Conservation (phyloP, 2,113 vertebrate species). For the Agelaius tricolor region DNA sequence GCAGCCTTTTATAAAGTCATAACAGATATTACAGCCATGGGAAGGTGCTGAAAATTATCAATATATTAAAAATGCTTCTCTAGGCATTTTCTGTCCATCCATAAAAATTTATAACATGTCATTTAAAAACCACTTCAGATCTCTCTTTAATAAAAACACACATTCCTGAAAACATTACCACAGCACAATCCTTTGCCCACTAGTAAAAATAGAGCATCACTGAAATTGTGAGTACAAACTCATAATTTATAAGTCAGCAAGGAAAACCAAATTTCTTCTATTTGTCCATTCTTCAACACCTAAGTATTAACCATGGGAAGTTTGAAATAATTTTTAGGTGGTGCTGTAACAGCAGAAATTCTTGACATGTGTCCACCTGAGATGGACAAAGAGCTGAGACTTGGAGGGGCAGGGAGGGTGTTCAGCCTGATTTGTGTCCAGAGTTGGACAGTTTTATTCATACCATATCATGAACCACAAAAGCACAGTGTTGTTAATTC, state of each 20-base stretch:
- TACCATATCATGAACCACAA: not conserved
- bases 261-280: not conserved
- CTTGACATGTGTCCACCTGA: not conserved
- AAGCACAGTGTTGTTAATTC: not conserved
- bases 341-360: not conserved
- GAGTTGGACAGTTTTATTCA: not conserved
- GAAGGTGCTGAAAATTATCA: not conserved
- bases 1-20: not conserved
- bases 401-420: not conserved
- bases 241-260: not conserved
- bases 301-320: not conserved
- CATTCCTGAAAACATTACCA: not conserved
- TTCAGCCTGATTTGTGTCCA: not conserved
- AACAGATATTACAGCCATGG: not conserved
- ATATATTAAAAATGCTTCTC: conserved; percentile 7
- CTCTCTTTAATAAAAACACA: not conserved
- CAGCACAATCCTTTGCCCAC: not conserved
- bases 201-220: not conserved
- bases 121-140: not conserved
- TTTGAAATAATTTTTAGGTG: not conserved
- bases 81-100: not conserved
- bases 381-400: not conserved
- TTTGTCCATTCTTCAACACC: not conserved
- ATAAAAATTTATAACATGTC: conserved; percentile 6
- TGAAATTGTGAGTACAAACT: not conserved